Evolutionary conservation across 2,797 vertebrate species (phyloP), one percentile per base, ranked within the genome.

Genomic region (Dromococcyx pavoninus): DNA sequence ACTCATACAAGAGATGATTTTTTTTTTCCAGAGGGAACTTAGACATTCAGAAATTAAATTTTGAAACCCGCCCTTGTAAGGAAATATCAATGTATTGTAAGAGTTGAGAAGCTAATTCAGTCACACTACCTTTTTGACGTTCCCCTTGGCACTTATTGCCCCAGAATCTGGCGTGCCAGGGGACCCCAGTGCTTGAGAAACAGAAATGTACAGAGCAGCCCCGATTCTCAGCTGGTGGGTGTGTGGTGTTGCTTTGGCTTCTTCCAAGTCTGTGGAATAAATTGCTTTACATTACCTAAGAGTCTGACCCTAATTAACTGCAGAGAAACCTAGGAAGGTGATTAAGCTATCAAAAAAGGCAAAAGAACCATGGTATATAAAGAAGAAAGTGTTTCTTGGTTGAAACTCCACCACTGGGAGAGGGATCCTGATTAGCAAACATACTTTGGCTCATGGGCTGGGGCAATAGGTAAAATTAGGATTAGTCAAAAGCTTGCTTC

Each of bases 41-140:
- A 71, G 69, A 83, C 16, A 80, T 57, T 92, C 65, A 78, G 61
- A 92, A 94, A 91, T 93, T 72, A 83, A 93, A 81, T 83, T 80
- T 78, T 89, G 53, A 32, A 78, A 81, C 66, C 75, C 74, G 30
- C 33, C 48, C 86, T 89, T 83, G 25, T 64, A 62, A 83, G 66
- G 43, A 89, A 86, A 53, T 84, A 81, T 43, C 70, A 78, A 21
- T 75, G 56, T 48, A 41, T 60, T 58, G 46, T 73, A 86, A 61
- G 25, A 23, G 84, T 84, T 86, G 43, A 91, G 66, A 73, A 66
- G 22, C 15, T 90, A 84, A 73, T 93, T 89, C 79, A 66, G 32
- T 60, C 57, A 66, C 90, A 78, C 41, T 41, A 60, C 41, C 24
- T 78, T 80, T 95, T 69, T 75, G 37, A 86, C 62, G 17, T 56